Evolutionary conservation across 2,797 vertebrate genomes (phyloP).

Genomic region (Enteromius unitaeniatus): DNA sequence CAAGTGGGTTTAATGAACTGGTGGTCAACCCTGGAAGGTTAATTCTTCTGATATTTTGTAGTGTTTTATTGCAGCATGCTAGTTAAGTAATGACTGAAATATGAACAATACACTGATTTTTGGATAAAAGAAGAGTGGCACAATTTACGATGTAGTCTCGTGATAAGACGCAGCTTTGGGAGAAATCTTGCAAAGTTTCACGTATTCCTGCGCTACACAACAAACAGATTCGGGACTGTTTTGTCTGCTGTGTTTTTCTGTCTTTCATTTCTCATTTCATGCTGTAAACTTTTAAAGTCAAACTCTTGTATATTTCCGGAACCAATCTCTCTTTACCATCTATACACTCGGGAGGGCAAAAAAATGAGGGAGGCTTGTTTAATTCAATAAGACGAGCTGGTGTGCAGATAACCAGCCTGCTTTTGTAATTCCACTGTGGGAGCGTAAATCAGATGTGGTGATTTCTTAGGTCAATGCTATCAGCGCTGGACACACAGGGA

Average conservation of each 20-base stretch:
- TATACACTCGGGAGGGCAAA: conserved; percentile 24
- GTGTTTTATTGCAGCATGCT: conserved; percentile 10
- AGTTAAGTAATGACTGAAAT: conserved; percentile 33
- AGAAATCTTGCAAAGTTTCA: conserved; percentile 55
- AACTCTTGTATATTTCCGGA: conserved; percentile 55
- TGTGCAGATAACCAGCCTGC: conserved; percentile 54
- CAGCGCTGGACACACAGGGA: conserved; percentile 75
- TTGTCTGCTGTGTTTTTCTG: conserved; percentile 46
- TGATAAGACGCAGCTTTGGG: conserved; percentile 41
- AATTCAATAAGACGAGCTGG: conserved; percentile 53
- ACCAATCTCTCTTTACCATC: conserved; percentile 55
- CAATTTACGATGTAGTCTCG: conserved; percentile 23
- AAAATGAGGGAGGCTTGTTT: conserved; percentile 54
- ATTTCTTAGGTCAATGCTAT: conserved; percentile 71
- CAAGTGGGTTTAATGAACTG: conserved; percentile 33
- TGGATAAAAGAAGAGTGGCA: conserved; percentile 35
- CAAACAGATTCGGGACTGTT: conserved; percentile 54
- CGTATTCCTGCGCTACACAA: conserved; percentile 46
- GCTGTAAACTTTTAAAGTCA: conserved; percentile 49
- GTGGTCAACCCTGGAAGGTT: not conserved
- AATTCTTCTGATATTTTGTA: conserved; percentile 8
- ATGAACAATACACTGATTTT: conserved; percentile 47
- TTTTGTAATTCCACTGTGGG: conserved; percentile 59
- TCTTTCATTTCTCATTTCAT: conserved; percentile 41
- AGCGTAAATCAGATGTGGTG: conserved; percentile 63